Conservation (phyloP, 1,140 invertebrate genomes). For the Magallana angulata region DNA sequence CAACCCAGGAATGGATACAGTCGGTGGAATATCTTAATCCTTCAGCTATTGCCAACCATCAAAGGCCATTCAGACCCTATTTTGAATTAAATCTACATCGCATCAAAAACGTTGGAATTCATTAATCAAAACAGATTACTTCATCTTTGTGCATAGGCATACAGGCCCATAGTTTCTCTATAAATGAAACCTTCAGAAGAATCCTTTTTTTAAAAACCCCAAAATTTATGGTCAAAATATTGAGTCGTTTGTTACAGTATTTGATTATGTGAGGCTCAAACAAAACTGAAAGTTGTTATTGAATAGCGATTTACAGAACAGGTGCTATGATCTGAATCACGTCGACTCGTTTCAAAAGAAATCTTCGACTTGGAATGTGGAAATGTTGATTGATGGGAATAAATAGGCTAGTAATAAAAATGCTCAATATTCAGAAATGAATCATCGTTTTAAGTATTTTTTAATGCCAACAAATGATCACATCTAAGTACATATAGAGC, state of each 20-base stretch:
- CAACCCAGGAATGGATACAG: background rate
- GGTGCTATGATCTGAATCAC: background rate
- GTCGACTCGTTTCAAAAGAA: background rate
- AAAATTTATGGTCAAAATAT: background rate
- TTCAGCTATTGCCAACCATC: slow-evolving; percentile 1
- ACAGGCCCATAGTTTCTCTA: background rate
- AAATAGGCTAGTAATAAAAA: too few species aligned
- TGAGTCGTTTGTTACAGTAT: slow-evolving; percentile 17
- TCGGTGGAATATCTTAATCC: slow-evolving; percentile 15
- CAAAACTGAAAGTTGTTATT: background rate
- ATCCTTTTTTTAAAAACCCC: background rate
- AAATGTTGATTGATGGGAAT: slow-evolving; percentile 13
- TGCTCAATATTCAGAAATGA: too few species aligned
- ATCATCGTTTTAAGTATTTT: too few species aligned
- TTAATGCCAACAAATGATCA: too few species aligned
- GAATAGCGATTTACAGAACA: slow-evolving; percentile 9
- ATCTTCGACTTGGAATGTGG: background rate
- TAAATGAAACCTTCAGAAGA: background rate
- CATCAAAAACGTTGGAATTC: slow-evolving; percentile 22
- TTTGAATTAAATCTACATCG: slow-evolving; percentile 25
- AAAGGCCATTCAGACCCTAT: slow-evolving; percentile 17
- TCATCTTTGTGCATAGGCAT: background rate
- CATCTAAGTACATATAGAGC: too few species aligned
- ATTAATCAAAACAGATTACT: slow-evolving; percentile 31
- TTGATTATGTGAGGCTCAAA: background rate